Conservation (phyloP, 2,888 invertebrate genomes). For the Aethes cnicana region DNA sequence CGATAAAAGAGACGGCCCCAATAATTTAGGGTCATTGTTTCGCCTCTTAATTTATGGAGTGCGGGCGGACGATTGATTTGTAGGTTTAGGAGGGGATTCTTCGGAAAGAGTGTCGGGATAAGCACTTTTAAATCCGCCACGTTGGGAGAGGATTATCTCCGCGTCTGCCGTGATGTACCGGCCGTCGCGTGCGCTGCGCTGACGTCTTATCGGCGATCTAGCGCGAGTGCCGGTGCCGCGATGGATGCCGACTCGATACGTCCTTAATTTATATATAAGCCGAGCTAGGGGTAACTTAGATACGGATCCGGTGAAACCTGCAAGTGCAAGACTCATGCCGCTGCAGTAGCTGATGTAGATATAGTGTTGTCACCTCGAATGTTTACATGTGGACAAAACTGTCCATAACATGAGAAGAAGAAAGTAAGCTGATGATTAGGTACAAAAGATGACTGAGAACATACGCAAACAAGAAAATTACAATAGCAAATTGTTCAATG, state of each 20-base stretch:
- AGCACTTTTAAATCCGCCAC: constrained; percentile 58
- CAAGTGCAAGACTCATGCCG: no score
- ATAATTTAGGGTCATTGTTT: constrained; percentile 82
- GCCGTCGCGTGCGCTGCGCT: constrained; percentile 36
- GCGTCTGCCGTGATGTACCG: constrained; percentile 36
- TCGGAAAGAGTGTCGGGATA: constrained; percentile 61
- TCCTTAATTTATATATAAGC: constrained; percentile 18
- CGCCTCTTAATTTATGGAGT: constrained; percentile 79
- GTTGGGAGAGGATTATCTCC: constrained; percentile 41
- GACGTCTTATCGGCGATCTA: constrained; percentile 25
- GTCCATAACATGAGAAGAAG: no score
- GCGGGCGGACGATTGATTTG: constrained; percentile 78
- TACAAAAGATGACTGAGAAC: no score
- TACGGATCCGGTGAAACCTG: constrained; percentile 2
- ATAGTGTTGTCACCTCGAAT: no score
- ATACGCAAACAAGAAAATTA: no score
- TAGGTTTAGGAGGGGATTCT: constrained; percentile 68
- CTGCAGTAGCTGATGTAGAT: not conserved
- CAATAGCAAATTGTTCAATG: no score
- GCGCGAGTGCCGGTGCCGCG: constrained; percentile 15
- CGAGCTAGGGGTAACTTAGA: constrained; percentile 12
- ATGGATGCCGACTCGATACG: constrained; percentile 20
- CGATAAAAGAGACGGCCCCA: constrained; percentile 75
- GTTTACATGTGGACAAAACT: no score
- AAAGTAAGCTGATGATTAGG: no score